These are phyloP conservation scores for Podarcis cretensis DNA, from an alignment of 2,113 vertebrate species.

Conservation along the genomic window DNA sequence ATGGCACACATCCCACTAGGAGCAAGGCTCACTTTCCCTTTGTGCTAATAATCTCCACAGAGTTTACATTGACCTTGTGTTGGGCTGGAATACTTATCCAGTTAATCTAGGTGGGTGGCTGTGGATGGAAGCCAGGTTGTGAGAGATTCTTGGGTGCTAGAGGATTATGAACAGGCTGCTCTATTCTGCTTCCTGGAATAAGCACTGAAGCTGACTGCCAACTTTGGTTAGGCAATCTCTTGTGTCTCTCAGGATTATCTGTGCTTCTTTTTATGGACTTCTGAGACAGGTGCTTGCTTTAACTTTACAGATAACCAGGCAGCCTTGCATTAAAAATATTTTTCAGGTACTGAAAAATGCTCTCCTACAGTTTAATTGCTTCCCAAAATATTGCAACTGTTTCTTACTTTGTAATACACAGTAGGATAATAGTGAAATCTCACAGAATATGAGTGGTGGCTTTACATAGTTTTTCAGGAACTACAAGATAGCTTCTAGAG, in stretches of 20 bases:
- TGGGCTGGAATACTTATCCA: constrained; percentile 28
- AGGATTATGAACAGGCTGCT: constrained; percentile 30
- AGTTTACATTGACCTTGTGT: constrained; percentile 49
- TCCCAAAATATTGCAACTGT: neutral
- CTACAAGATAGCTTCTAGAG: neutral
- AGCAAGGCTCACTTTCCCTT: neutral
- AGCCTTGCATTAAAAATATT: constrained; percentile 14
- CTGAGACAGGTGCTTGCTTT: constrained; percentile 52
- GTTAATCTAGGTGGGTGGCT: constrained; percentile 32
- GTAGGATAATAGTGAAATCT: neutral
- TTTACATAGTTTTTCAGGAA: neutral
- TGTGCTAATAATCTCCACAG: constrained; percentile 30
- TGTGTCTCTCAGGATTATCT: constrained; percentile 53
- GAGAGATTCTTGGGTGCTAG: constrained; percentile 7
- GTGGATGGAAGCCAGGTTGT: neutral
- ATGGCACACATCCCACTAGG: constrained; percentile 4
- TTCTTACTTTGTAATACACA: neutral
- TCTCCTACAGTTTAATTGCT: constrained; percentile 3
- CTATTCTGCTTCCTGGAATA: constrained; percentile 34
- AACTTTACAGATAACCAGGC: constrained; percentile 17
- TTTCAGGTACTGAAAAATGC: constrained; percentile 22
- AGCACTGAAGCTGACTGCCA: constrained; percentile 33
- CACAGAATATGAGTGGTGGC: neutral
- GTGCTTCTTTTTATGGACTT: constrained; percentile 39
- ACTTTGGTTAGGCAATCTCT: constrained; percentile 27